Evolutionary conservation across 2,888 invertebrate genomes (phyloP).

Genomic region (Celastrina argiolus): DNA sequence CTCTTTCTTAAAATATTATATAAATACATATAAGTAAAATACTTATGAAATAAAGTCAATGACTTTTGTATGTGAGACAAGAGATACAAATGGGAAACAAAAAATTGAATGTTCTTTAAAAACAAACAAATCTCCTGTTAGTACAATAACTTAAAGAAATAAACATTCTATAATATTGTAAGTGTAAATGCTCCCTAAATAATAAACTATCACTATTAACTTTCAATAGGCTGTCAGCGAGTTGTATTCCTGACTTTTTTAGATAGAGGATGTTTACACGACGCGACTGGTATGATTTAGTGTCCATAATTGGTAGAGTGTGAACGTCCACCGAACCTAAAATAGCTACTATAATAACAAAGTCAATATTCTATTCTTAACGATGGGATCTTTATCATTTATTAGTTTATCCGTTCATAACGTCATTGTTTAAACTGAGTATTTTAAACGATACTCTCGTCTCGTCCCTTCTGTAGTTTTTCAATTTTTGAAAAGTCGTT

Average conservation of each 20-base stretch:
- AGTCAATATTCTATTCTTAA: slow-evolving; percentile 54
- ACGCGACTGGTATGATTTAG: slow-evolving; percentile 72
- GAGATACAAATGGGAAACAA: neutral
- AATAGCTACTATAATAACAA: slow-evolving; percentile 71
- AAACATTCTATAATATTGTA: slow-evolving; percentile 66
- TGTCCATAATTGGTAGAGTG: slow-evolving; percentile 72
- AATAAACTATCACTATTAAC: slow-evolving; percentile 68
- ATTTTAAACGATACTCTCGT: neutral
- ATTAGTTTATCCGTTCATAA: slow-evolving; percentile 8
- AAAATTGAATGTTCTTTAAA: neutral
- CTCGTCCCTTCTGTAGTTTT: neutral
- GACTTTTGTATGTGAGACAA: neutral
- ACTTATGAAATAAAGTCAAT: no score
- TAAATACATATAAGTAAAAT: no score
- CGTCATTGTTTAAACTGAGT: slow-evolving; percentile 1
- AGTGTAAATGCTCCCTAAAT: slow-evolving; percentile 48
- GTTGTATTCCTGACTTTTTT: slow-evolving; percentile 59
- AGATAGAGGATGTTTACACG: slow-evolving; percentile 68
- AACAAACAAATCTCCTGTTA: neutral
- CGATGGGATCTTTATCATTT: slow-evolving; percentile 9
- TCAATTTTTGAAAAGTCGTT: neutral
- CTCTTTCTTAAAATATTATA: no score
- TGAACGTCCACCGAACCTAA: slow-evolving; percentile 68
- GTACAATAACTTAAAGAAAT: slow-evolving; percentile 49
- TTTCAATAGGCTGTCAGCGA: slow-evolving; percentile 67